Evolutionary conservation across 2,113 vertebrate genomes (phyloP).

Genomic region (Datnioides undecimradiatus): DNA sequence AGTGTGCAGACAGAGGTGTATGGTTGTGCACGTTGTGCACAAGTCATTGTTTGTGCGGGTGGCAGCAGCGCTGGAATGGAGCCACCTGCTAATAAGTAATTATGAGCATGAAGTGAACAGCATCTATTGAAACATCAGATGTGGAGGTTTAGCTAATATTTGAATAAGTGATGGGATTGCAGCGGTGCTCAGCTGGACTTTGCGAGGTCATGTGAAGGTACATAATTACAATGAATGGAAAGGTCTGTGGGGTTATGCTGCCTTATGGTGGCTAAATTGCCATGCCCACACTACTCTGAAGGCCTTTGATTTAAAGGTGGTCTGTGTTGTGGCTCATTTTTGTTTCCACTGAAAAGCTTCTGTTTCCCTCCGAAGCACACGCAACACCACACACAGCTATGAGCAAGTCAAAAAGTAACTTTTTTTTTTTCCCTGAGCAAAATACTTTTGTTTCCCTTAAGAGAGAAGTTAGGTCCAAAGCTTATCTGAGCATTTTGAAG

Average conservation of each 20-base stretch:
- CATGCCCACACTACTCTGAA: neutral
- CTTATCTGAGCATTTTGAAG: constrained; percentile 46
- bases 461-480: constrained; percentile 19
- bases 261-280: neutral
- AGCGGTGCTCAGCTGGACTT: constrained; percentile 44
- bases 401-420: neutral
- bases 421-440: constrained; percentile 6
- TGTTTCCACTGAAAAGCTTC: neutral
- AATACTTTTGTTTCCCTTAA: neutral
- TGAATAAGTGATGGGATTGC: constrained; percentile 28
- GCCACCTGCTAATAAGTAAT: constrained; percentile 54
- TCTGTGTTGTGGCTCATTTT: neutral
- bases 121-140: constrained; percentile 28
- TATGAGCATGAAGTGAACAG: constrained; percentile 42
- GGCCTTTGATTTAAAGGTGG: neutral
- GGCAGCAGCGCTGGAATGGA: neutral
- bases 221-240: neutral
- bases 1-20: neutral
- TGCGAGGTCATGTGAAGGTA: constrained; percentile 41
- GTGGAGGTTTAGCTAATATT: constrained; percentile 45
- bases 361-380: no score
- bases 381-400: neutral
- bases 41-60: constrained; percentile 1
- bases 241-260: constrained; percentile 20
- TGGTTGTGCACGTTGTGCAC: neutral